Evolutionary conservation across 2,888 invertebrate species (phyloP).

Genomic region (Nymphalis polychloros): DNA sequence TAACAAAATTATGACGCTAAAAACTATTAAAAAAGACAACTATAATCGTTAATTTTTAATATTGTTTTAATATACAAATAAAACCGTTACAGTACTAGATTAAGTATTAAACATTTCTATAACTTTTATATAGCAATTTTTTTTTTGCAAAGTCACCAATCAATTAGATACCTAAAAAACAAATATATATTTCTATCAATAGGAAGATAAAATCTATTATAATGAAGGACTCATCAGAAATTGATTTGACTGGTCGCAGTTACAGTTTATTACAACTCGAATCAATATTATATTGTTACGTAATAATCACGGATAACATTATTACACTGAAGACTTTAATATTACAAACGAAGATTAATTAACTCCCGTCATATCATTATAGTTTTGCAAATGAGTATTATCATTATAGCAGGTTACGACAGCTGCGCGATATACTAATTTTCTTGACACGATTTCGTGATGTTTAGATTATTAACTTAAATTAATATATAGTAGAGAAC

Average conservation of each 20-base stretch:
- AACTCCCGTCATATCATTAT: constrained; percentile 21
- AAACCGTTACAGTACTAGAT: too few species aligned
- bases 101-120: background rate
- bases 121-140: background rate
- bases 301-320: background rate
- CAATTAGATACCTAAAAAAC: background rate
- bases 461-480: constrained; percentile 34
- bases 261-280: background rate
- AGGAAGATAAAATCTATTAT: constrained; percentile 18
- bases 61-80: too few species aligned
- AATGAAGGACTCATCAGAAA: constrained; percentile 15
- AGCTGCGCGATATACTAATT: constrained; percentile 31
- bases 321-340: background rate
- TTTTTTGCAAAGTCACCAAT: background rate
- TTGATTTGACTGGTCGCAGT: constrained; percentile 18
- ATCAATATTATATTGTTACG: background rate
- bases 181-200: constrained; percentile 11
- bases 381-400: constrained; percentile 21
- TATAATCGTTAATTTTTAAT: too few species aligned
- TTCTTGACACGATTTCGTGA: constrained; percentile 22
- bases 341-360: constrained; percentile 14
- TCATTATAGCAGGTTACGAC: constrained; percentile 25
- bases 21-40: too few species aligned
- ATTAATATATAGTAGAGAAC: constrained; percentile 42
- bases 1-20: too few species aligned